Evolutionary conservation across 2,797 vertebrate species (phyloP).

Genomic region (Semaprochilodus insignis): DNA sequence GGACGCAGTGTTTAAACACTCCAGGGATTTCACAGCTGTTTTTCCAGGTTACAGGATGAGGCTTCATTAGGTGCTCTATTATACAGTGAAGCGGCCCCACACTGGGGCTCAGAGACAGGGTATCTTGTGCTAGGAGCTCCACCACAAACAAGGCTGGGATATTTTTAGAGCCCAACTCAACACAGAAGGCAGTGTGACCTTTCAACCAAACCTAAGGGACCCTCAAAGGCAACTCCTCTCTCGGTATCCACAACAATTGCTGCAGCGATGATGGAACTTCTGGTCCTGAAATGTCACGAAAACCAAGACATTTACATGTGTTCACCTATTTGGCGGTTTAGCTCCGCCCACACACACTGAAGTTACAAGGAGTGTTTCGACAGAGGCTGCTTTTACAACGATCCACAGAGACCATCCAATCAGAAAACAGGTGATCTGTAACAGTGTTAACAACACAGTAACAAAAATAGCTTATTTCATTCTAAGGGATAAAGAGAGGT

Average conservation of each 20-base stretch:
- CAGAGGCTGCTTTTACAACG: too few relatives aligned
- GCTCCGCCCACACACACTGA: too few relatives aligned
- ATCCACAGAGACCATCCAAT: too few relatives aligned
- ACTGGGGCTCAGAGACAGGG: not conserved
- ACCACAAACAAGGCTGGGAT: constrained; percentile 25
- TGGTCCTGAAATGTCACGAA: too few relatives aligned
- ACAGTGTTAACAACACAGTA: too few relatives aligned
- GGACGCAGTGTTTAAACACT: too few relatives aligned
- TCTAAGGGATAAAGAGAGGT: not conserved
- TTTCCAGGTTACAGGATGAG: constrained; percentile 10
- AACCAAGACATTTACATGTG: too few relatives aligned
- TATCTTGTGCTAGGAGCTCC: constrained; percentile 11
- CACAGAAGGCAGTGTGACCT: constrained; percentile 18
- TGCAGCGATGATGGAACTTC: not conserved
- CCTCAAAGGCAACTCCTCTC: not conserved
- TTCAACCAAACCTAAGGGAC: not conserved
- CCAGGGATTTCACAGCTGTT: too few relatives aligned
- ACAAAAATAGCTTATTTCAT: too few relatives aligned
- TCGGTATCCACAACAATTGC: not conserved
- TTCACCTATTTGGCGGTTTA: too few relatives aligned
- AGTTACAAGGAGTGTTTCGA: too few relatives aligned
- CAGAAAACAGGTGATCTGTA: too few relatives aligned
- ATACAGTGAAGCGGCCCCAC: constrained; percentile 26
- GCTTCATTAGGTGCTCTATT: not conserved
- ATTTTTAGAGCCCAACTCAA: constrained; percentile 53